A percentile compares a stretch with the other conserved stretches of the same genome.
Conservation (phyloP, 2,113 vertebrate genomes). For the Syrmaticus mikado region DNA sequence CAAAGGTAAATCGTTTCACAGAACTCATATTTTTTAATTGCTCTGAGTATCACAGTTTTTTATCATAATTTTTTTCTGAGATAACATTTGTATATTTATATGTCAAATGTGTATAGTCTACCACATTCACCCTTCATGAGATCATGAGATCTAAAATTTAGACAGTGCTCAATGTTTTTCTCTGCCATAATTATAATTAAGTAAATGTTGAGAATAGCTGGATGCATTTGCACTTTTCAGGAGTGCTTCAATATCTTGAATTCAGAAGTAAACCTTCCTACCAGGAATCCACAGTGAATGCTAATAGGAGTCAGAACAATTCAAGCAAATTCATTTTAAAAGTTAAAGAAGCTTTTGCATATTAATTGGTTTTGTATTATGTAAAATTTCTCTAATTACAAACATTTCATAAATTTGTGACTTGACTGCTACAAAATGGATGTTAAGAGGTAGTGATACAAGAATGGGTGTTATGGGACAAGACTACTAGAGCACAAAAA, state of each 20-base stretch:
- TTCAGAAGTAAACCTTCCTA: background rate
- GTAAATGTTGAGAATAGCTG: background rate
- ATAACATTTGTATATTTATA: background rate
- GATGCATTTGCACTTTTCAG: background rate
- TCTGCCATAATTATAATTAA: background rate
- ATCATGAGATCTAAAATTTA: background rate
- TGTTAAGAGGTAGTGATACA: background rate
- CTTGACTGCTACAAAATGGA: background rate
- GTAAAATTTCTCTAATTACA: background rate
- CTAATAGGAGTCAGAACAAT: background rate
- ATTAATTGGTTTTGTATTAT: background rate
- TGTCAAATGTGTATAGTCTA: background rate
- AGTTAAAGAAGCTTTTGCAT: background rate
- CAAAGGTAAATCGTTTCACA: background rate
- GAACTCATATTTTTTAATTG: background rate
- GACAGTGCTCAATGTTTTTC: background rate
- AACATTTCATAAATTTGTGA: background rate
- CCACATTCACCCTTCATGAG: background rate
- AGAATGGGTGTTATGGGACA: background rate
- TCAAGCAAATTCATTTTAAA: background rate
- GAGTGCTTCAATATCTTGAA: background rate
- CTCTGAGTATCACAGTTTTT: background rate
- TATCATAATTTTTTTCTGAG: background rate
- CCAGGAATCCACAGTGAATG: background rate
- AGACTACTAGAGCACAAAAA: background rate